These are phyloP conservation scores for Decapterus maruadsi DNA, from an alignment of 2,797 vertebrate genomes.

Conservation along the genomic window DNA sequence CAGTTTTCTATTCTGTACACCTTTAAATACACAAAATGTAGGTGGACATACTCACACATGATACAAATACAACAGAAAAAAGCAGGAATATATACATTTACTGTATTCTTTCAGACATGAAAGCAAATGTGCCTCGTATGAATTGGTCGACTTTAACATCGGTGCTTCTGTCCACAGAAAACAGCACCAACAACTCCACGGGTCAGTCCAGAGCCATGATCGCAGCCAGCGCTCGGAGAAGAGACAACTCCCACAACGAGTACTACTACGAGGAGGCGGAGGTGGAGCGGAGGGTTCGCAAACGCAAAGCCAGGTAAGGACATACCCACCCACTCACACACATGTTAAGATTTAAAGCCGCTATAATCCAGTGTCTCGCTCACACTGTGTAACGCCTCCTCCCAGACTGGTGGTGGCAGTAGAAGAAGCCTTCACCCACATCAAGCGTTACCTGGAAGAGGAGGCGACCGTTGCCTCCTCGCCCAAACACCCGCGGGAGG, in stretches of 20 bases:
- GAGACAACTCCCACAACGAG: constrained; percentile 95
- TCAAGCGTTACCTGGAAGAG: constrained; percentile 90
- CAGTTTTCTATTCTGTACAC: too few relatives aligned
- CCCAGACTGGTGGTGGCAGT: constrained; percentile 92
- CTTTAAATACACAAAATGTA: neutral
- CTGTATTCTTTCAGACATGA: too few relatives aligned
- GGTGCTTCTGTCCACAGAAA: constrained; percentile 81
- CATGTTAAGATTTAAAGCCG: neutral
- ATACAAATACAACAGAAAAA: neutral
- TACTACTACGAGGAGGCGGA: constrained; percentile 97
- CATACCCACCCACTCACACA: too few relatives aligned
- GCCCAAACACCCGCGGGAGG: constrained; percentile 89
- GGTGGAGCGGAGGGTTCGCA: constrained; percentile 92
- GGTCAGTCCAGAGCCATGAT: constrained; percentile 93
- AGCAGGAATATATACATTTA: neutral
- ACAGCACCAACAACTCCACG: constrained; percentile 90
- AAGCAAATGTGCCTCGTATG: neutral
- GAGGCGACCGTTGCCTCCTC: constrained; percentile 66
- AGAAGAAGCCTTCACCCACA: constrained; percentile 95
- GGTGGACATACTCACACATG: neutral
- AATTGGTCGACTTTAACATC: neutral
- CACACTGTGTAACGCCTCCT: neutral
- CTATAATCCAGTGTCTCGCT: neutral
- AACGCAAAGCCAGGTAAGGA: constrained; percentile 90
- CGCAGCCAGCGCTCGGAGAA: constrained; percentile 87